A percentile compares a stretch with the other conserved stretches of the same genome.
Evolutionary conservation across 30 jellyfish, hydroid and myxozoan genomes (phyloP).

Genomic region (Aurelia aurita): DNA sequence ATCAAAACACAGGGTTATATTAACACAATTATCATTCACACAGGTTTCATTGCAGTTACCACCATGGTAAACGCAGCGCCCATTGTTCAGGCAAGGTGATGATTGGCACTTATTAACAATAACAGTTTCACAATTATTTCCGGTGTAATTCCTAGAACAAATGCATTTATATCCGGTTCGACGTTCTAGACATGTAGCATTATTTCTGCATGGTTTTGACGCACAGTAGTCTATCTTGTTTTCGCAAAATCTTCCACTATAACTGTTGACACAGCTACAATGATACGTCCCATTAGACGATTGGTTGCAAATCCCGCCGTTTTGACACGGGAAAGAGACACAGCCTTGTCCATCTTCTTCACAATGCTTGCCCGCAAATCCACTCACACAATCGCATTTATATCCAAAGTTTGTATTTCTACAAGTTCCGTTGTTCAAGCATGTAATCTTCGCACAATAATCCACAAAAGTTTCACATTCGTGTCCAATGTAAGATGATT

Average conservation of each 20-base stretch:
- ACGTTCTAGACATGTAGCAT: constrained; percentile 32
- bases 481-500: constrained; percentile 8
- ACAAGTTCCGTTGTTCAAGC: constrained; percentile 62
- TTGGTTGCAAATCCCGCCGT: constrained; percentile 49
- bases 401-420: constrained; percentile 5
- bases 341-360: constrained; percentile 64
- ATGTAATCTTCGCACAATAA: constrained; percentile 38
- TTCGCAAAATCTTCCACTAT: constrained; percentile 61
- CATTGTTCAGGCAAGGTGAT: constrained; percentile 16
- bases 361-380: constrained; percentile 58
- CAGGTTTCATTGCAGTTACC: constrained; percentile 27
- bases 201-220: constrained; percentile 54
- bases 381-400: constrained; percentile 38
- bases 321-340: constrained; percentile 64
- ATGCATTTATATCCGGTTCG: constrained; percentile 1
- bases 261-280: constrained; percentile 35
- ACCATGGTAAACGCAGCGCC: constrained; percentile 6
- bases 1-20: constrained; percentile 43
- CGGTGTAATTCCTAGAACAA: background rate
- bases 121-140: constrained; percentile 18
- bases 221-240: constrained; percentile 8
- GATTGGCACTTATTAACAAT: background rate
- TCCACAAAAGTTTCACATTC: constrained; percentile 35
- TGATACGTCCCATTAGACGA: constrained; percentile 12
- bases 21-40: constrained; percentile 32